Evolutionary conservation across 2,888 invertebrate species (phyloP).

Genomic region (Thecophora atra): DNA sequence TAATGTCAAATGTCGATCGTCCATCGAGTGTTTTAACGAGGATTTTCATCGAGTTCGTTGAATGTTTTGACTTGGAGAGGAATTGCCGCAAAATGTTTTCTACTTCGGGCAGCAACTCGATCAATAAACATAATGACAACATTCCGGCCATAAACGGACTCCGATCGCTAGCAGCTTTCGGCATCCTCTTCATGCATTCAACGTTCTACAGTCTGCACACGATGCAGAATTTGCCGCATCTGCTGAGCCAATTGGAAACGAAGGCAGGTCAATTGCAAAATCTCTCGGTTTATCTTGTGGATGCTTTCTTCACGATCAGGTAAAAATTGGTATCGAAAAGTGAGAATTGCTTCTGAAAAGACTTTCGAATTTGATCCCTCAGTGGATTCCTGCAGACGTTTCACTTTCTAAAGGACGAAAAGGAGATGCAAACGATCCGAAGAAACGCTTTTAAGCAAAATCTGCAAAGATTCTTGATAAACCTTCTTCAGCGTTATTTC

Average conservation of each 20-base stretch:
- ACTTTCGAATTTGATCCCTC: not conserved
- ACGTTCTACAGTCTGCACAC: slow-evolving; percentile 62
- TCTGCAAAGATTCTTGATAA: slow-evolving; percentile 51
- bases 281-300: slow-evolving; percentile 61
- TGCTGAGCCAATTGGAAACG: slow-evolving; percentile 58
- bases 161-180: slow-evolving; percentile 59
- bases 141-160: slow-evolving; percentile 60
- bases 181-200: slow-evolving; percentile 62
- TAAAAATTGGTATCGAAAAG: no score
- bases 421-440: slow-evolving; percentile 53
- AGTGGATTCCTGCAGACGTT: slow-evolving; percentile 61
- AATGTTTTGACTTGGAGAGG: slow-evolving; percentile 50
- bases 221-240: slow-evolving; percentile 57
- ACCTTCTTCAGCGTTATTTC: slow-evolving; percentile 58
- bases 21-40: not conserved
- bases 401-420: slow-evolving; percentile 57
- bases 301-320: slow-evolving; percentile 64
- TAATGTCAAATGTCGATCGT: no score
- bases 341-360: not conserved
- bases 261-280: slow-evolving; percentile 58
- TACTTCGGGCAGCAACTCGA: slow-evolving; percentile 36
- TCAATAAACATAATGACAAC: no score
- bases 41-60: slow-evolving; percentile 39
- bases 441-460: slow-evolving; percentile 51
- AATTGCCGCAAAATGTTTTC: slow-evolving; percentile 47